Evolutionary conservation across 1,140 invertebrate genomes (phyloP).

Genomic region (Pseudomyrmex gracilis): DNA sequence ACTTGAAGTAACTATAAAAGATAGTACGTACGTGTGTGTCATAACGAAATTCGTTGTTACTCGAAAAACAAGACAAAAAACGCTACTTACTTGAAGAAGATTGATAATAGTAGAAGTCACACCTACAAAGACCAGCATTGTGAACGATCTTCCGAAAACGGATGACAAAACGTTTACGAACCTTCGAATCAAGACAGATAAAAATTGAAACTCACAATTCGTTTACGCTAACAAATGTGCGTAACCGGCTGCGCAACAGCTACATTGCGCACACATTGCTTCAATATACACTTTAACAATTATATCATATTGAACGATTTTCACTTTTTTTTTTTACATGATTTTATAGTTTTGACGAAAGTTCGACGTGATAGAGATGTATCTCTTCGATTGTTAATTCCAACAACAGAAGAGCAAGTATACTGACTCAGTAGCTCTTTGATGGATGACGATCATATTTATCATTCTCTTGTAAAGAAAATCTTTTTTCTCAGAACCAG

Average conservation of each 20-base stretch:
- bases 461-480: not conserved
- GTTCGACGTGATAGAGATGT: too few species aligned
- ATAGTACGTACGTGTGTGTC: not conserved
- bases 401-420: not conserved
- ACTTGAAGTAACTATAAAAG: not conserved
- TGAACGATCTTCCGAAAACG: not conserved
- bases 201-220: not conserved
- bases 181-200: not conserved
- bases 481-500: not conserved
- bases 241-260: too few species aligned
- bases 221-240: not conserved
- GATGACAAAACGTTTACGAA: not conserved
- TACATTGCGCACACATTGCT: too few species aligned
- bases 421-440: constrained; percentile 14
- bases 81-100: constrained; percentile 25
- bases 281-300: not conserved
- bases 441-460: constrained; percentile 19
- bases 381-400: too few species aligned
- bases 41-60: not conserved
- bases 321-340: too few species aligned
- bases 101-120: not conserved
- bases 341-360: too few species aligned
- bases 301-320: too few species aligned
- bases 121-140: constrained; percentile 4
- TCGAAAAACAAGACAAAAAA: not conserved